A percentile compares a stretch with the other conserved stretches of the same genome.
Evolutionary conservation across 2,797 vertebrate species (phyloP).

Genomic region (Characodon lateralis): DNA sequence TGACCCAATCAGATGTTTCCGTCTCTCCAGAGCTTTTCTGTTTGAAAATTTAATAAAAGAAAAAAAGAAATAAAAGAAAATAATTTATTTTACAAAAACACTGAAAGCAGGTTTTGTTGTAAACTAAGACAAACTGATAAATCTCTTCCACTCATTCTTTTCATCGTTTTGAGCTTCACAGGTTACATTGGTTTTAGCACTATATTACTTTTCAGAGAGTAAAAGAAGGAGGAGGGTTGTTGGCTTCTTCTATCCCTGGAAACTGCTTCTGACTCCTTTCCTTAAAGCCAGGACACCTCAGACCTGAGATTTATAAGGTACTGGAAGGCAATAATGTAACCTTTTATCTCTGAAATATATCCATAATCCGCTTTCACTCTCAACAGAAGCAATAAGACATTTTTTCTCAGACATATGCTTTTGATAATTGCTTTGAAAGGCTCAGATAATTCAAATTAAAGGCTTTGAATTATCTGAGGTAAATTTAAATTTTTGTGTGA

Average conservation of each 20-base stretch:
- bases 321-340: slow-evolving; percentile 48
- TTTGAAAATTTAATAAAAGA: background rate
- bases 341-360: slow-evolving; percentile 44
- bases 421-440: slow-evolving; percentile 19
- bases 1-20: too few relatives aligned
- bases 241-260: slow-evolving; percentile 39
- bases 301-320: slow-evolving; percentile 47
- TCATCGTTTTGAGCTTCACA: slow-evolving; percentile 31
- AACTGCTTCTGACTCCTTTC: slow-evolving; percentile 23
- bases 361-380: slow-evolving; percentile 48
- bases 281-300: slow-evolving; percentile 32
- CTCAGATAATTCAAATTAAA: slow-evolving; percentile 15
- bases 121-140: slow-evolving; percentile 24
- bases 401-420: slow-evolving; percentile 20
- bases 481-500: slow-evolving; percentile 13
- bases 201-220: slow-evolving; percentile 50
- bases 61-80: background rate
- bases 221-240: background rate
- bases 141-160: slow-evolving; percentile 47
- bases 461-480: slow-evolving; percentile 16
- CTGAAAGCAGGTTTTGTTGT: background rate
- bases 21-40: too few relatives aligned
- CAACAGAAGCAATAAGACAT: slow-evolving; percentile 24
- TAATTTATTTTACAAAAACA: background rate
- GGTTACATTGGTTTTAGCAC: slow-evolving; percentile 50